Evolutionary conservation across 2,797 vertebrate genomes (phyloP).

Genomic region (Syngnathus rostellatus): DNA sequence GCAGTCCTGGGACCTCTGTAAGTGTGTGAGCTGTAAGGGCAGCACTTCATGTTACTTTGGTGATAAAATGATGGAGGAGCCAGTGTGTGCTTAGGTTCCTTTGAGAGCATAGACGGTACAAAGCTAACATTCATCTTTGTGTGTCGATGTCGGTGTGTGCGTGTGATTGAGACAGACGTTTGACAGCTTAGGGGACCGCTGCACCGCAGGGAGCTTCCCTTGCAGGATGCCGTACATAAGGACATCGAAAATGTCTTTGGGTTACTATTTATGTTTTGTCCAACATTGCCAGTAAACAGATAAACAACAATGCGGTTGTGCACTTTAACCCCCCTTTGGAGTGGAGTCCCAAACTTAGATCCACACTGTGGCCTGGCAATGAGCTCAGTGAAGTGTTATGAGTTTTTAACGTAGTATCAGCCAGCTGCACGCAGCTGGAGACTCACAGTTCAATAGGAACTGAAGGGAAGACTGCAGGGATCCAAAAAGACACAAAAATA

Average conservation of each 20-base stretch:
- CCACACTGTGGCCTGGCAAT: slow-evolving; percentile 35
- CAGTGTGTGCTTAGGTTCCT: slow-evolving; percentile 37
- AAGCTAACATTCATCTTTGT: slow-evolving; percentile 41
- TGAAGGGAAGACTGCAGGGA: slow-evolving; percentile 1
- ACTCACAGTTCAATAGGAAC: slow-evolving; percentile 40
- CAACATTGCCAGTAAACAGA: slow-evolving; percentile 13
- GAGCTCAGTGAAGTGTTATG: slow-evolving; percentile 39
- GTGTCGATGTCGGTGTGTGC: slow-evolving; percentile 7
- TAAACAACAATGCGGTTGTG: slow-evolving; percentile 38
- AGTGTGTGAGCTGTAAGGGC: slow-evolving; percentile 32
- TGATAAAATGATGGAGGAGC: slow-evolving; percentile 59
- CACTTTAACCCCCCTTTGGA: slow-evolving; percentile 56
- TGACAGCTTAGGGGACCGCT: slow-evolving; percentile 43
- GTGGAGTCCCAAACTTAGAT: slow-evolving; percentile 41
- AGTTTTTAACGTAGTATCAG: slow-evolving; percentile 44
- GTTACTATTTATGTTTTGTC: slow-evolving; percentile 12
- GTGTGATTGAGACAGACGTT: slow-evolving; percentile 23
- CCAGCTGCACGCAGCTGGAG: slow-evolving; percentile 75
- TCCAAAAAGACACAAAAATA: neutral
- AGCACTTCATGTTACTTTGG: slow-evolving; percentile 45
- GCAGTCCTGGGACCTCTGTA: slow-evolving; percentile 43
- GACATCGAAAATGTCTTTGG: slow-evolving; percentile 28
- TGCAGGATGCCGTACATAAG: slow-evolving; percentile 25
- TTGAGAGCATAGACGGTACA: slow-evolving; percentile 48
- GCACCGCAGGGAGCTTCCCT: slow-evolving; percentile 20